Conservation (phyloP, 2,113 vertebrate species). For the Amazona guildingii region DNA sequence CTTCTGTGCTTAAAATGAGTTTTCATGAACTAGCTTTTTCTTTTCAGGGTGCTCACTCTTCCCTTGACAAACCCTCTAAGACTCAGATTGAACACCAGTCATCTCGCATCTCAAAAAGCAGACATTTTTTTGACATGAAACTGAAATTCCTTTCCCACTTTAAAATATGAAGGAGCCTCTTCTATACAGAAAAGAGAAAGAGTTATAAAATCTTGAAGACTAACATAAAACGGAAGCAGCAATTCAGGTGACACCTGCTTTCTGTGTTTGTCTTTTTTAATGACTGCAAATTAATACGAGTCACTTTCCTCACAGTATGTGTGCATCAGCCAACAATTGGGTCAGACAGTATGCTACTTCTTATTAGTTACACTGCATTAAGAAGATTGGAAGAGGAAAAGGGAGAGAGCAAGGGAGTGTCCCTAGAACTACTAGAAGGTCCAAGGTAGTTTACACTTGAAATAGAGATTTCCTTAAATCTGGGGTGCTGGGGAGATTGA, state of each 20-base stretch:
- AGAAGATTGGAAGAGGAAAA: neutral
- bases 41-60: neutral
- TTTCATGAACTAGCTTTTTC: constrained; percentile 21
- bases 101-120: neutral
- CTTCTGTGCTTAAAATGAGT: neutral
- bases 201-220: neutral
- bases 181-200: neutral
- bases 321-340: constrained; percentile 28
- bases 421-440: neutral
- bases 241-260: neutral
- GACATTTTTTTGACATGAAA: neutral
- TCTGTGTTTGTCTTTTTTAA: constrained; percentile 37
- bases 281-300: constrained; percentile 41
- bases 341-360: constrained; percentile 27
- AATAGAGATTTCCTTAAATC: neutral
- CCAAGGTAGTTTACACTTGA: neutral
- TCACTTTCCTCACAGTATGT: constrained; percentile 12
- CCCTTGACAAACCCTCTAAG: constrained; percentile 10
- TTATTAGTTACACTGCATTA: constrained; percentile 49
- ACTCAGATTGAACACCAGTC: neutral
- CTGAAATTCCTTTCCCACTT: neutral
- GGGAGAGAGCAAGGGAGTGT: neutral
- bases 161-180: neutral
- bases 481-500: neutral
- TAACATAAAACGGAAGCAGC: neutral